Conservation (phyloP, 2,113 vertebrate species). For the Aptenodytes patagonicus region DNA sequence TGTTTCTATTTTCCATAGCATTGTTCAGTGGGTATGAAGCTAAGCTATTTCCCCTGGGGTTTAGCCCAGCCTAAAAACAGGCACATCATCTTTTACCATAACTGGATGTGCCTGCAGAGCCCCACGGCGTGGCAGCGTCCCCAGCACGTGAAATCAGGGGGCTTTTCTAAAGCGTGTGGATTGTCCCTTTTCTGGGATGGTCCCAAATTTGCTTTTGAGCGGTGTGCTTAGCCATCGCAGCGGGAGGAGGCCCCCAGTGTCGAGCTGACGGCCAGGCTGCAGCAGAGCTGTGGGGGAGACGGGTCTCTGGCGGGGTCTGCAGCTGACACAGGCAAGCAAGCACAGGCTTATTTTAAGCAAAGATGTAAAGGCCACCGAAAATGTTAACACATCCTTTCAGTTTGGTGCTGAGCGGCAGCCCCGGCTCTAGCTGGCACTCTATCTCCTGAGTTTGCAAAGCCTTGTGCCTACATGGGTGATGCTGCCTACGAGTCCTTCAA, state of each 20-base stretch:
- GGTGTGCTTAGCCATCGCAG: accelerated
- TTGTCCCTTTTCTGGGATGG: background rate
- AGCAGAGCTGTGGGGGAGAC: accelerated
- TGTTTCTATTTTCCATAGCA: conserved; percentile 35
- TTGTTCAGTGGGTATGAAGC: background rate
- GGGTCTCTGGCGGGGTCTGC: background rate
- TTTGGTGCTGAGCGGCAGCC: background rate
- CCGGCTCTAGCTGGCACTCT: accelerated
- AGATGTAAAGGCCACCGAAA: background rate
- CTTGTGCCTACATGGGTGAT: background rate
- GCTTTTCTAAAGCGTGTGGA: accelerated
- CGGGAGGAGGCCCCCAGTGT: background rate
- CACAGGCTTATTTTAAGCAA: background rate
- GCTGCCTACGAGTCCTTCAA: background rate
- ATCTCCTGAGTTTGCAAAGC: background rate
- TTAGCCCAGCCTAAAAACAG: conserved; percentile 3
- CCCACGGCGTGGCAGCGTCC: accelerated
- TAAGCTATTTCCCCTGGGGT: conserved; percentile 3
- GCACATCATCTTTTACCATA: conserved; percentile 43
- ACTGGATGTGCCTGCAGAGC: conserved; percentile 6
- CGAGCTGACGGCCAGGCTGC: background rate
- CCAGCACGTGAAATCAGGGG: background rate
- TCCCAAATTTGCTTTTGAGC: background rate
- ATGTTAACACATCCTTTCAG: accelerated
- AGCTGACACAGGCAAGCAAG: no score